Base-by-base conservation (phyloP, 2,113 vertebrate species). In the Riparia riparia region DNA sequence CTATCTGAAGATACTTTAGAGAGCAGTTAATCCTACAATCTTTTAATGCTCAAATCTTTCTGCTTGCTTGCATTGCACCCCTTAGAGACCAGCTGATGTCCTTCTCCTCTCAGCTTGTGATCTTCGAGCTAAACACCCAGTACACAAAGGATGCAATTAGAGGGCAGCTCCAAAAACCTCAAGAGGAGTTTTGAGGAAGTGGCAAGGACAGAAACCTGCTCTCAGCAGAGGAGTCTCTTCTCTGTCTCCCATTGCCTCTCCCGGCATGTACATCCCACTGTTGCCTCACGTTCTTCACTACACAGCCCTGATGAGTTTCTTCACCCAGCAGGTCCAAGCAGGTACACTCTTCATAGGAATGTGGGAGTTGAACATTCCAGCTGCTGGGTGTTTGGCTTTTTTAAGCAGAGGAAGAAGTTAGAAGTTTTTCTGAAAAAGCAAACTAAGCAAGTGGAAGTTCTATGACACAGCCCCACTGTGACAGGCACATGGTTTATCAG, bases 381-480 rank as follows among this genome's bases (percentile, higher is more conserved):
- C 24, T 51, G 28, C n/a, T 29, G 26, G 63, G n/a, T n/a, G 37
- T 66, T 57, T 37, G 18, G 24, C 34, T 61, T 82, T 51, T 73
- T 78, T 28, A 78, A 84, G 37, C 32, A 50, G 22, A 73, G 17
- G 24, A 68, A 70, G 26, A 86, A 79, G 14, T 37, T 7, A 65
- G 7, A 82, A 49, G 12, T n/a, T 49, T 53, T 51, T 84, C 3
- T 73, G 37, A 60, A 81, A 84, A 39, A 39, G 41, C 19, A 70
- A 60, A 61, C 22, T 6, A 87, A 66, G 37, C 28, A 66, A 81
- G 37, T 2, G 2, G 50, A 73, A 91, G 24, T 32, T 74, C 51
- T 65, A 0, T 31, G 37, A 63, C 0, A 0, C 72, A 78, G 41
- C 14, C 20, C 25, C 22, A 57, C 56, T 1, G 0, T 8, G 15